These are phyloP conservation scores for Morus bassanus DNA, from an alignment of 2,797 vertebrate species.

Conservation along the genomic window DNA sequence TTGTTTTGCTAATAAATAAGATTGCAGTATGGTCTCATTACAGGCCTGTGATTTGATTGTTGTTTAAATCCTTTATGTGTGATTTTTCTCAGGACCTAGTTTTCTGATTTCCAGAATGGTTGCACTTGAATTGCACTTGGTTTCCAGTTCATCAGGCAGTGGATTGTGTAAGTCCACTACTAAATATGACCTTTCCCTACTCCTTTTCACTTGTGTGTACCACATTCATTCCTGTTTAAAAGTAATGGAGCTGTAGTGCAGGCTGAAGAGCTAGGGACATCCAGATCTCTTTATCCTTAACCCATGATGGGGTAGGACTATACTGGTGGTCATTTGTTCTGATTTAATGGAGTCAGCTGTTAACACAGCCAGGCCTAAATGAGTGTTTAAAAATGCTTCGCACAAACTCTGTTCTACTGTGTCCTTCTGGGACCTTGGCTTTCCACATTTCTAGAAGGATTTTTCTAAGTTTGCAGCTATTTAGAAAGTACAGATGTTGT, in stretches of 20 bases:
- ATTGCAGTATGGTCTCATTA: not conserved
- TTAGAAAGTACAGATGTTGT: slow-evolving; percentile 13
- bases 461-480: slow-evolving; percentile 2
- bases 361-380: not conserved
- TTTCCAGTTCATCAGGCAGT: not conserved
- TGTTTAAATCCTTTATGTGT: not conserved
- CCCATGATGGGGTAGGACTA: not conserved
- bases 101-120: not conserved
- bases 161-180: not conserved
- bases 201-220: not conserved
- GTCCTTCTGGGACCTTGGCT: not conserved
- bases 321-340: not conserved
- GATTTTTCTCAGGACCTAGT: not conserved
- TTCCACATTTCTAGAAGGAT: not conserved
- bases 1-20: not conserved
- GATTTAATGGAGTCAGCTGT: not conserved
- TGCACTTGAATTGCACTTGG: not conserved
- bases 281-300: not conserved
- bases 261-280: not conserved
- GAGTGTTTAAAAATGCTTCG: not conserved
- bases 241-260: not conserved
- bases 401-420: not conserved
- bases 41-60: not conserved
- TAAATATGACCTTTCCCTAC: not conserved
- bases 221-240: not conserved